Conservation (phyloP, 1,140 invertebrate genomes). For the Drosophila ambigua region DNA sequence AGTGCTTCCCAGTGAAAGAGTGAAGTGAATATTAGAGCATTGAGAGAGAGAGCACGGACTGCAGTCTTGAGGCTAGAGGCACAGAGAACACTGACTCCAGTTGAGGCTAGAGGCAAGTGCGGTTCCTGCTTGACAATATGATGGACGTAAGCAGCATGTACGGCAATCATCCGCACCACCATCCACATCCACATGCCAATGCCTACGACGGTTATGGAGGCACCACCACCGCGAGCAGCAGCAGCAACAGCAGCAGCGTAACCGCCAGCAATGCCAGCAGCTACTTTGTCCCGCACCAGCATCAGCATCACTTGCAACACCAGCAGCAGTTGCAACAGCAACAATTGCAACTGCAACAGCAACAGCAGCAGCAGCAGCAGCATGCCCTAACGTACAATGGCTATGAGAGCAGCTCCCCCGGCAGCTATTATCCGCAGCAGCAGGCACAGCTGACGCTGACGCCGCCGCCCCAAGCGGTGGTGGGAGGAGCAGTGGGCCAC, state of each 20-base stretch:
- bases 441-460: conserved; percentile 39
- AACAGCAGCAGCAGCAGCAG: conserved; percentile 56
- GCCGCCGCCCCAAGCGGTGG: conserved; percentile 45
- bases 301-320: conserved; percentile 49
- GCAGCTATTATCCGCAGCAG: conserved; percentile 56
- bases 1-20: conserved; percentile 28
- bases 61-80: background rate
- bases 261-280: conserved; percentile 32
- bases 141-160: conserved; percentile 91
- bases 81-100: background rate
- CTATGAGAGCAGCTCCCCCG: conserved; percentile 57
- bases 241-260: conserved; percentile 63
- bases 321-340: conserved; percentile 54
- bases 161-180: conserved; percentile 85
- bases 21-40: conserved; percentile 21
- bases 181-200: conserved; percentile 75
- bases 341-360: conserved; percentile 45
- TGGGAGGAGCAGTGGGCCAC: conserved; percentile 9
- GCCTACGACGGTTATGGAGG: conserved; percentile 80
- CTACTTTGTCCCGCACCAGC: conserved; percentile 45
- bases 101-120: conserved; percentile 20
- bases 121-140: conserved; percentile 84
- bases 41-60: too few relatives aligned
- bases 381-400: conserved; percentile 42
- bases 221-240: conserved; percentile 53